Evolutionary conservation across 2,113 vertebrate genomes (phyloP).

Genomic region (Elanoides forficatus): DNA sequence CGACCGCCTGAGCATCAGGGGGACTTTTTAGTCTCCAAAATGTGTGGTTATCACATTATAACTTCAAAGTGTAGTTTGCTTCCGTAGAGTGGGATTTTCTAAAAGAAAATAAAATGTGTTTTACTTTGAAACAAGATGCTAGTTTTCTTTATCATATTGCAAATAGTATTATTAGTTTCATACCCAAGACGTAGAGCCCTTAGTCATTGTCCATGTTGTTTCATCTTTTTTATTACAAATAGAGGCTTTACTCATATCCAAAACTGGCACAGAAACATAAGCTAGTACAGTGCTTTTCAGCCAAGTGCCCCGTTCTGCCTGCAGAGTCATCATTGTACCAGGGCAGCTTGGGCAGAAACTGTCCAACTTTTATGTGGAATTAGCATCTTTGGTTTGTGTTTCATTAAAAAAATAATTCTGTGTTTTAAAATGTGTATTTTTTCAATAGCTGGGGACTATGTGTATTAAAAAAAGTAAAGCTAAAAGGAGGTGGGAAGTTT

Average conservation of each 20-base stretch:
- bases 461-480: not conserved
- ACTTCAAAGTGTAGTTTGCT: not conserved
- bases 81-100: not conserved
- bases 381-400: not conserved
- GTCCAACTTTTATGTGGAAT: not conserved
- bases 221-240: not conserved
- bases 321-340: rapidly evolving
- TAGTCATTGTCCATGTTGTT: rapidly evolving
- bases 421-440: rapidly evolving
- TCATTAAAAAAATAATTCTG: not conserved
- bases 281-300: not conserved
- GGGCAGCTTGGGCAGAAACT: not conserved
- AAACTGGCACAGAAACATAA: rapidly evolving
- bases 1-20: not conserved
- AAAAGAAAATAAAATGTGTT: rapidly evolving
- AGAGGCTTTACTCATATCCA: rapidly evolving
- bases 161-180: not conserved
- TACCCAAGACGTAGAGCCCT: rapidly evolving
- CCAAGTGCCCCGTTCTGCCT: not conserved
- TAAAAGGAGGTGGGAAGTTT: not conserved
- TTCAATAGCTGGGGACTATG: not conserved
- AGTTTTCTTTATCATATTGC: rapidly evolving
- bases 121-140: not conserved
- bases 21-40: not conserved
- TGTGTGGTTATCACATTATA: not conserved